A percentile compares a stretch with the other conserved stretches of the same genome.
phyloP scores from a whole-genome alignment of 2,888 invertebrate genomes.

The Mechanitis mazaeus region DNA sequence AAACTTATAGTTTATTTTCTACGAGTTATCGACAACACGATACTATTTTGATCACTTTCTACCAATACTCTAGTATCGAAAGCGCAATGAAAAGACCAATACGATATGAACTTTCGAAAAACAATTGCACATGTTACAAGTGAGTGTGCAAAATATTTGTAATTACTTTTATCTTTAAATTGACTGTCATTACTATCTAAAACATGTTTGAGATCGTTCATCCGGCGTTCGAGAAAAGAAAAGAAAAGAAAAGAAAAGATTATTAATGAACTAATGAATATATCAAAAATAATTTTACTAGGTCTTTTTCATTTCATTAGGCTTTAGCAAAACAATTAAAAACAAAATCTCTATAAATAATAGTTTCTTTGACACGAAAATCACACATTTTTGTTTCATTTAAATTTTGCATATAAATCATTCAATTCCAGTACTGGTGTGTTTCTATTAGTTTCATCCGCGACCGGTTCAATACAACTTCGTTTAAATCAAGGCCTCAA shows the following conservation, averaged over 20 bases:
- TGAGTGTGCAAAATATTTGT: slow-evolving; percentile 36
- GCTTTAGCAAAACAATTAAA: no score
- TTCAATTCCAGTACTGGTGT: no score
- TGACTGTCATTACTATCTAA: slow-evolving; percentile 31
- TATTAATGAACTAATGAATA: background rate
- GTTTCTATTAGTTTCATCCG: background rate
- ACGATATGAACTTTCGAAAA: slow-evolving; percentile 38
- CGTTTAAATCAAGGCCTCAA: slow-evolving; percentile 1
- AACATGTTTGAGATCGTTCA: slow-evolving; percentile 10
- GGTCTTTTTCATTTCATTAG: no score
- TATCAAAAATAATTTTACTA: no score
- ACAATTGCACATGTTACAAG: slow-evolving; percentile 30
- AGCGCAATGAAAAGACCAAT: slow-evolving; percentile 15
- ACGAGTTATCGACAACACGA: no score
- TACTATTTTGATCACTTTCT: no score
- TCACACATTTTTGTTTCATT: no score
- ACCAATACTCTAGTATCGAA: background rate
- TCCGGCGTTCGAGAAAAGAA: slow-evolving; percentile 26
- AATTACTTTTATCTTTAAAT: slow-evolving; percentile 40
- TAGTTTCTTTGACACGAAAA: no score
- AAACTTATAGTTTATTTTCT: no score
- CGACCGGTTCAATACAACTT: background rate
- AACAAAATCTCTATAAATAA: no score
- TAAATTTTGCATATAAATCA: no score
- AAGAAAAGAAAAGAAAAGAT: slow-evolving; percentile 13